phyloP scores from a whole-genome alignment of 2,888 invertebrate species.

The Mythimna impura region DNA sequence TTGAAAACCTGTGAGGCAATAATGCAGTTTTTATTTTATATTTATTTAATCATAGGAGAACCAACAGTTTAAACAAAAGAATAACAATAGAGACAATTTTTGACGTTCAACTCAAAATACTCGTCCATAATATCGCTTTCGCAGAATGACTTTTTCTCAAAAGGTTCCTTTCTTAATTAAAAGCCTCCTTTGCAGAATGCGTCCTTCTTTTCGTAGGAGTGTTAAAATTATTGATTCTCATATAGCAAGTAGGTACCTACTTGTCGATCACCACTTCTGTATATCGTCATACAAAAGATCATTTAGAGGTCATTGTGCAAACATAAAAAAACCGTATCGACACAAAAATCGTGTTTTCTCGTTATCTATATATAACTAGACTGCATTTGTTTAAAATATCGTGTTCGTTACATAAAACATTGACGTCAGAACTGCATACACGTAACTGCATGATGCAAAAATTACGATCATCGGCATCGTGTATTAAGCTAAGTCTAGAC shows the following conservation, averaged over 20 bases:
- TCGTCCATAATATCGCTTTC: too few species aligned
- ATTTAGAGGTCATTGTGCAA: neutral
- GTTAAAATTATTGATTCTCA: neutral
- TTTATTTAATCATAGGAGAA: too few species aligned
- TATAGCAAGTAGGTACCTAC: neutral
- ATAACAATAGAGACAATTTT: too few species aligned
- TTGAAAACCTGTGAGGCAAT: too few species aligned
- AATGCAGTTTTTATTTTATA: too few species aligned
- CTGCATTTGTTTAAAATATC: constrained; percentile 30
- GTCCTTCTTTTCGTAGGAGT: neutral
- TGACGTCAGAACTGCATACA: constrained; percentile 31
- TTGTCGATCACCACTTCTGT: neutral
- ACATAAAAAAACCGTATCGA: constrained; percentile 10
- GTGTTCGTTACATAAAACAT: constrained; percentile 28
- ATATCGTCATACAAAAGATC: neutral
- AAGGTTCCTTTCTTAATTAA: too few species aligned
- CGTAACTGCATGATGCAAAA: constrained; percentile 28
- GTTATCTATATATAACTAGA: constrained; percentile 9
- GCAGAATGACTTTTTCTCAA: too few species aligned
- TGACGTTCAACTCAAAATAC: too few species aligned
- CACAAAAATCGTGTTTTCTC: neutral
- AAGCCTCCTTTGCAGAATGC: too few species aligned
- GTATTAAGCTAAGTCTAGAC: neutral
- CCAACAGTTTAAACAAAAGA: too few species aligned
- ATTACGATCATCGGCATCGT: constrained; percentile 20